Evolutionary conservation across 2,888 invertebrate genomes (phyloP).

Genomic region (Petrophora chlorosata): DNA sequence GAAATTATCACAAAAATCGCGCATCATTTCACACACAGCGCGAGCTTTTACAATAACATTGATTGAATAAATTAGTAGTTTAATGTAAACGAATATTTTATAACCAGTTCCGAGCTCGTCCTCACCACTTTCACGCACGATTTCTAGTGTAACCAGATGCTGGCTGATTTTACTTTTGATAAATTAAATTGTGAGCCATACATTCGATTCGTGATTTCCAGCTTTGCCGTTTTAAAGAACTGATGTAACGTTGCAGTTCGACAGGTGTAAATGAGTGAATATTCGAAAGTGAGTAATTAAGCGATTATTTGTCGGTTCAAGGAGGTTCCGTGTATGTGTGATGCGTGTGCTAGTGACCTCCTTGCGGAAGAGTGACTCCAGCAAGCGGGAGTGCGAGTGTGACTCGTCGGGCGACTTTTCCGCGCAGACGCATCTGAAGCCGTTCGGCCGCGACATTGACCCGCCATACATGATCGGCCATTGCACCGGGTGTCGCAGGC

Average conservation of each 20-base stretch:
- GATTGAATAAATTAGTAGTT: conserved; percentile 49
- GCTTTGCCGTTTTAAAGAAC: conserved; percentile 28
- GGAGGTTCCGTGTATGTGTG: conserved; percentile 35
- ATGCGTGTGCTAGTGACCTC: conserved; percentile 67
- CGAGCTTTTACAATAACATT: conserved; percentile 40
- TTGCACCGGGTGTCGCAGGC: conserved; percentile 79
- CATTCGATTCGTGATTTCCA: conserved; percentile 14
- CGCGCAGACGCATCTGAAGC: conserved; percentile 69
- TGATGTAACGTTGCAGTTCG: conserved; percentile 28
- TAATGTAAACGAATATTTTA: conserved; percentile 65
- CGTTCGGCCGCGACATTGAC: conserved; percentile 80
- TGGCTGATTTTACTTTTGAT: conserved; percentile 52
- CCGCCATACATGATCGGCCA: conserved; percentile 77
- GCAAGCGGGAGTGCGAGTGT: conserved; percentile 46
- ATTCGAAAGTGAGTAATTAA: conserved; percentile 41
- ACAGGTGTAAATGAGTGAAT: conserved; percentile 31
- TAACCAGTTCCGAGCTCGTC: conserved; percentile 63
- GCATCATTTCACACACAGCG: conserved; percentile 33
- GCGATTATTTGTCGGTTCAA: conserved; percentile 25
- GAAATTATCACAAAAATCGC: conserved; percentile 20
- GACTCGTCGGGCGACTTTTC: conserved; percentile 69
- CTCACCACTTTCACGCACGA: conserved; percentile 70
- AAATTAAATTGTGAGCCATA: conserved; percentile 37
- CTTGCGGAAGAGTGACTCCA: conserved; percentile 65
- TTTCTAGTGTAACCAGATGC: conserved; percentile 63